A percentile compares a stretch with the other conserved stretches of the same genome.
Evolutionary conservation across 1,140 invertebrate genomes (phyloP).

Genomic region (Drosophila ironensis): DNA sequence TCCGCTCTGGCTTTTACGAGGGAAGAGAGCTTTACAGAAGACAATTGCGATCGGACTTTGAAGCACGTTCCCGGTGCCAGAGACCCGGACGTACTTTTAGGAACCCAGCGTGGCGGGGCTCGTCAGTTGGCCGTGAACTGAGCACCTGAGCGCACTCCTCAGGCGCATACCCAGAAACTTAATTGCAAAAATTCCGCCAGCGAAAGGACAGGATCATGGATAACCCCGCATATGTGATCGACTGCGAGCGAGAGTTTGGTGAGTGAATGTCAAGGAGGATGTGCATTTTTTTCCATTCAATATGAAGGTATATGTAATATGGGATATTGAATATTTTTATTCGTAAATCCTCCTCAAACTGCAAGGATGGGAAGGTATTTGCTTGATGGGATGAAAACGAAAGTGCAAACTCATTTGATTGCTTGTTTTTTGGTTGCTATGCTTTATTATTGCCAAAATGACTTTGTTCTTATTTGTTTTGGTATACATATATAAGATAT

Average conservation of each 20-base stretch:
- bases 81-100: slow-evolving; percentile 25
- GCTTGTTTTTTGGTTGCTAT: slow-evolving; percentile 54
- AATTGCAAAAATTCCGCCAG: too few species aligned
- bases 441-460: slow-evolving; percentile 78
- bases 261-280: too few species aligned
- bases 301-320: too few species aligned
- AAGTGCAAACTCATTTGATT: neutral
- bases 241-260: slow-evolving; percentile 61
- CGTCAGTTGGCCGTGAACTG: slow-evolving; percentile 40
- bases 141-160: slow-evolving; percentile 10
- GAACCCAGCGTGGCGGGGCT: neutral
- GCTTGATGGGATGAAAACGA: too few species aligned
- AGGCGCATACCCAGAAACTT: neutral
- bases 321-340: too few species aligned
- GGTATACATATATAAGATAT: slow-evolving; percentile 49
- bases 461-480: slow-evolving; percentile 36
- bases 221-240: slow-evolving; percentile 60
- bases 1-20: slow-evolving; percentile 2
- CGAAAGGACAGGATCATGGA: slow-evolving; percentile 43
- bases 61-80: slow-evolving; percentile 21
- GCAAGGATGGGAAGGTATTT: too few species aligned
- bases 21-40: slow-evolving; percentile 37
- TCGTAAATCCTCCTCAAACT: too few species aligned
- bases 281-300: too few species aligned
- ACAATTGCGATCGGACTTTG: slow-evolving; percentile 44